Evolutionary conservation across 2,888 invertebrate genomes (phyloP).

Genomic region (Coenonympha glycerion): DNA sequence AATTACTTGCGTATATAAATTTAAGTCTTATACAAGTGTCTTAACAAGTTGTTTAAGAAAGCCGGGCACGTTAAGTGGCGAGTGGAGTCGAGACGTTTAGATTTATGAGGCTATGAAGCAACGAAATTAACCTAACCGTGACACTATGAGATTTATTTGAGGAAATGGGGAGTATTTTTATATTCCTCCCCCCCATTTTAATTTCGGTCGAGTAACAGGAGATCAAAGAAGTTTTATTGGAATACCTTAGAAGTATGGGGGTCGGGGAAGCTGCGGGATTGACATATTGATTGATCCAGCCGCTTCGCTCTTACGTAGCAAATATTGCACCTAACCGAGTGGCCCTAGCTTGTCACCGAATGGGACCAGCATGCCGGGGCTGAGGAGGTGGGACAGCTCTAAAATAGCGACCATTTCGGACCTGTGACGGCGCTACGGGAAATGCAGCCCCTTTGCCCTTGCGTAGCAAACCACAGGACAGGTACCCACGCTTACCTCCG

Average conservation of each 20-base stretch:
- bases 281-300: too few relatives aligned
- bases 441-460: too few relatives aligned
- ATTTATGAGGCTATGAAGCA: constrained; percentile 61
- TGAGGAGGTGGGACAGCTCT: too few relatives aligned
- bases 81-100: constrained; percentile 28
- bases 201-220: constrained; percentile 33
- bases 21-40: neutral
- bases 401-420: too few relatives aligned
- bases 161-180: constrained; percentile 61
- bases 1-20: neutral
- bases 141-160: constrained; percentile 61
- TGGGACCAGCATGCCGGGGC: too few relatives aligned
- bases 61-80: constrained; percentile 3
- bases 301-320: too few relatives aligned
- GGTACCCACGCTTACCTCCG: too few relatives aligned
- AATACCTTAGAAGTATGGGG: neutral
- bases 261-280: neutral
- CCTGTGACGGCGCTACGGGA: too few relatives aligned
- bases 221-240: constrained; percentile 15
- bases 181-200: constrained; percentile 35
- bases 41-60: constrained; percentile 16
- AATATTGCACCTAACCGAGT: too few relatives aligned
- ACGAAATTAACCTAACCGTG: constrained; percentile 65
- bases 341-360: too few relatives aligned
- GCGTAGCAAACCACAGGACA: too few relatives aligned